Conservation (phyloP, 2,797 vertebrate genomes). For the Microhierax caerulescens region DNA sequence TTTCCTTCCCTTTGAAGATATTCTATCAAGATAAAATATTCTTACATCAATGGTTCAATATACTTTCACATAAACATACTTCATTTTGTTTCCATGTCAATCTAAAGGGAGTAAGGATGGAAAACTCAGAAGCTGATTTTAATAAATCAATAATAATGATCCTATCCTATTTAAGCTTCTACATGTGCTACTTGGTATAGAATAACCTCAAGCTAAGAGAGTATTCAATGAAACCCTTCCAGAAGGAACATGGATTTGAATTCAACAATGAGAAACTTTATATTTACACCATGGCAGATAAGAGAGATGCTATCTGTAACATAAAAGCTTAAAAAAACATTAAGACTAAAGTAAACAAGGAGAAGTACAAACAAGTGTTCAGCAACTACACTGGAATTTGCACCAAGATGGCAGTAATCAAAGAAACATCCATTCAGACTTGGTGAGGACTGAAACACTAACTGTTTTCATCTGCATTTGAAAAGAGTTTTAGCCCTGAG, state of each 20-base stretch:
- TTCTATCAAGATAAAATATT: conserved; percentile 16
- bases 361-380: background rate
- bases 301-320: conserved; percentile 13
- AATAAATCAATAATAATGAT: conserved; percentile 48
- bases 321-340: conserved; percentile 6
- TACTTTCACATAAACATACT: background rate
- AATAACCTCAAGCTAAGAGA: background rate
- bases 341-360: conserved; percentile 1
- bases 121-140: conserved; percentile 7
- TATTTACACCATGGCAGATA: background rate
- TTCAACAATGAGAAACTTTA: conserved; percentile 20
- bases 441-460: background rate
- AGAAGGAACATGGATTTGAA: background rate
- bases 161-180: conserved; percentile 1
- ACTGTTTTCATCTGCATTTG: background rate
- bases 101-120: background rate
- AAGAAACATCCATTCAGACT: background rate
- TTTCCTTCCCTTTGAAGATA: conserved; percentile 43
- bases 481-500: background rate
- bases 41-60: background rate
- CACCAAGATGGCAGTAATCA: background rate
- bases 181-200: background rate
- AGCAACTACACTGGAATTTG: background rate
- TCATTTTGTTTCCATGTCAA: background rate
- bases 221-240: background rate